Percentiles rank a stretch among this genome's conserved stretches.
These are phyloP conservation scores for Polypterus bichir DNA, from an alignment of 2,113 vertebrate genomes.

Conservation along the genomic window DNA sequence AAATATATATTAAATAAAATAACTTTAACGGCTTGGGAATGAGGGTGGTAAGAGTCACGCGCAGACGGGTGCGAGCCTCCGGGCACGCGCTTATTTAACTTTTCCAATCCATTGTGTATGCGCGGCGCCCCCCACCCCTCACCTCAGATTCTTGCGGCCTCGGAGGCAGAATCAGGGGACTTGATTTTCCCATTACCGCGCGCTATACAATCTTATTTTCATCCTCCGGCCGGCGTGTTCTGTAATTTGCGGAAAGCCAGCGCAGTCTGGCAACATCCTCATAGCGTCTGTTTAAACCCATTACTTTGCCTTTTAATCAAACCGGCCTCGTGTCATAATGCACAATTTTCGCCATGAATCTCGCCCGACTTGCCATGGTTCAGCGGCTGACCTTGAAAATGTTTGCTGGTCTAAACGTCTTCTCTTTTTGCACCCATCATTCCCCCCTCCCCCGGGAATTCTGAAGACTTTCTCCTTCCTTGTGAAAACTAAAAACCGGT, in stretches of 20 bases:
- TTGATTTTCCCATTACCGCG: conserved; percentile 54
- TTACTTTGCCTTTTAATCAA: conserved; percentile 99
- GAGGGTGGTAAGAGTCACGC: no score
- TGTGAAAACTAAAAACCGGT: conserved; percentile 13
- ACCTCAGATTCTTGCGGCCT: conserved; percentile 15
- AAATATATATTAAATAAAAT: no score
- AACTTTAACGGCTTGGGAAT: no score
- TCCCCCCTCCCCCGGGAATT: conserved; percentile 34
- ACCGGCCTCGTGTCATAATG: conserved; percentile 84
- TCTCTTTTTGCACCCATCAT: conserved; percentile 37
- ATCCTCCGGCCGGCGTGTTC: conserved; percentile 57
- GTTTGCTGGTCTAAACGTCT: conserved; percentile 85
- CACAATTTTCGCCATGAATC: conserved; percentile 85
- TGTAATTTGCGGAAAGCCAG: conserved; percentile 79
- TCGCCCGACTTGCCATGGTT: conserved; percentile 77
- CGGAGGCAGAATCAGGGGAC: conserved; percentile 28
- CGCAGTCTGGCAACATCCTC: conserved; percentile 81
- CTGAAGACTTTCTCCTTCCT: conserved; percentile 12
- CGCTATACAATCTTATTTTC: conserved; percentile 63
- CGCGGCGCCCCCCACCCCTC: no score
- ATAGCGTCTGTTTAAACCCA: conserved; percentile 90
- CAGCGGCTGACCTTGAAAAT: conserved; percentile 94
- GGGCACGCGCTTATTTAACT: no score
- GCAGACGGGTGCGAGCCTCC: no score
- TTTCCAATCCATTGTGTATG: no score